Percentiles rank a stretch among this genome's conserved stretches.
Conservation (phyloP, 2,113 vertebrate genomes). For the Triplophysa dalaica region DNA sequence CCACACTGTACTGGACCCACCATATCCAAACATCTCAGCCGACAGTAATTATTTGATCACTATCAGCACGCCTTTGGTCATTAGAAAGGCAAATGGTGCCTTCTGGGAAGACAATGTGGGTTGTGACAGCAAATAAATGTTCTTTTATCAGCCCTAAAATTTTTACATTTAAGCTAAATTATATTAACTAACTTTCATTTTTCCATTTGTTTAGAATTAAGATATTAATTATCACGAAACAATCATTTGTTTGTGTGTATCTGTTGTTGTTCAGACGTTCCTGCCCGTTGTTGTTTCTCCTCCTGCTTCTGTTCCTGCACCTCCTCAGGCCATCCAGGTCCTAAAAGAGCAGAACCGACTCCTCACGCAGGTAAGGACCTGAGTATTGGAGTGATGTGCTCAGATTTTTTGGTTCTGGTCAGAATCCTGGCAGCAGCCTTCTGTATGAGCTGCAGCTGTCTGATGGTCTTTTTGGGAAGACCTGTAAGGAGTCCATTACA, state of each 20-base stretch:
- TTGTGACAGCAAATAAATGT: neutral
- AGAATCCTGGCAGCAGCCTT: too few relatives aligned
- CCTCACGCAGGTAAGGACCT: constrained; percentile 95
- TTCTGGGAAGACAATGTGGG: too few relatives aligned
- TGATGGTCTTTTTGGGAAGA: too few relatives aligned
- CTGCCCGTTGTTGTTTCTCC: constrained; percentile 51
- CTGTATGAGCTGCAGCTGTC: too few relatives aligned
- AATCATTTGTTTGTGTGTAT: neutral
- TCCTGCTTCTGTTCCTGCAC: constrained; percentile 59
- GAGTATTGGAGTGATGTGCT: too few relatives aligned
- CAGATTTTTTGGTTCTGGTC: too few relatives aligned
- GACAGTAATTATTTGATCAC: too few relatives aligned
- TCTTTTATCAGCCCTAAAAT: neutral
- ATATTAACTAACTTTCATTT: neutral
- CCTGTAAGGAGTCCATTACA: too few relatives aligned
- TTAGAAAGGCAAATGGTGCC: too few relatives aligned
- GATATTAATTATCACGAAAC: neutral
- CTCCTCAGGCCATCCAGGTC: constrained; percentile 85
- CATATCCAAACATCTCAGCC: too few relatives aligned
- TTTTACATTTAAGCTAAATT: neutral
- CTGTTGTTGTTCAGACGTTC: constrained; percentile 61
- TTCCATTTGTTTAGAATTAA: neutral
- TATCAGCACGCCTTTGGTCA: too few relatives aligned
- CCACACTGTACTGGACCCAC: too few relatives aligned
- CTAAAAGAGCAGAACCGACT: constrained; percentile 94